Evolutionary conservation across 2,888 invertebrate genomes (phyloP).

Genomic region (Tillus elongatus): DNA sequence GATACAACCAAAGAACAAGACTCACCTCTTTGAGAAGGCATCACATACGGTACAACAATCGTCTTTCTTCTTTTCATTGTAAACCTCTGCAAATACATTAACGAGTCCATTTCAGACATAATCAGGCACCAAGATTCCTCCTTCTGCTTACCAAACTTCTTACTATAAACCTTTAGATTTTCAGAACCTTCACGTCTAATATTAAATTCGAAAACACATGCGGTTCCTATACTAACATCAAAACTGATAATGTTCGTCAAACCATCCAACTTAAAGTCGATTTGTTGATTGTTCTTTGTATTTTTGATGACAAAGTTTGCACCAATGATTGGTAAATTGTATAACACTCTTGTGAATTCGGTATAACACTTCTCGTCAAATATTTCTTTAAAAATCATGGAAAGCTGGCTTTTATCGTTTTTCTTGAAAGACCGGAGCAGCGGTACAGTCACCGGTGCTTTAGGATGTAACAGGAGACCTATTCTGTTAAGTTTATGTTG

Average conservation of each 20-base stretch:
- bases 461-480: conserved; percentile 8
- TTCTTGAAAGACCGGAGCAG: conserved; percentile 13
- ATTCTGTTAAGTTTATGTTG: conserved; percentile 39
- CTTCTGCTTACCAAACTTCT: conserved; percentile 85
- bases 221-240: conserved; percentile 40
- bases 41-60: conserved; percentile 50
- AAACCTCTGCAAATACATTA: conserved; percentile 74
- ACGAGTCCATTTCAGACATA: conserved; percentile 63
- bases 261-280: conserved; percentile 13
- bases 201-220: conserved; percentile 31
- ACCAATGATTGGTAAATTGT: conserved; percentile 33
- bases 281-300: conserved; percentile 14
- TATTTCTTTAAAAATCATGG: conserved; percentile 19
- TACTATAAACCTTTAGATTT: conserved; percentile 57
- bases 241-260: conserved; percentile 28
- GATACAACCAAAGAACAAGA: too few species aligned
- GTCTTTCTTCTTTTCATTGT: conserved; percentile 45
- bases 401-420: conserved; percentile 15
- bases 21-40: conserved; percentile 49
- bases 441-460: conserved; percentile 10
- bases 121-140: conserved; percentile 94
- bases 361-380: conserved; percentile 24
- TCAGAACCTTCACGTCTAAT: conserved; percentile 29
- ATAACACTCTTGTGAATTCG: conserved; percentile 30
- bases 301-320: conserved; percentile 25